Evolutionary conservation across 2,113 vertebrate genomes (phyloP).

Genomic region (Dromiciops gliroides): DNA sequence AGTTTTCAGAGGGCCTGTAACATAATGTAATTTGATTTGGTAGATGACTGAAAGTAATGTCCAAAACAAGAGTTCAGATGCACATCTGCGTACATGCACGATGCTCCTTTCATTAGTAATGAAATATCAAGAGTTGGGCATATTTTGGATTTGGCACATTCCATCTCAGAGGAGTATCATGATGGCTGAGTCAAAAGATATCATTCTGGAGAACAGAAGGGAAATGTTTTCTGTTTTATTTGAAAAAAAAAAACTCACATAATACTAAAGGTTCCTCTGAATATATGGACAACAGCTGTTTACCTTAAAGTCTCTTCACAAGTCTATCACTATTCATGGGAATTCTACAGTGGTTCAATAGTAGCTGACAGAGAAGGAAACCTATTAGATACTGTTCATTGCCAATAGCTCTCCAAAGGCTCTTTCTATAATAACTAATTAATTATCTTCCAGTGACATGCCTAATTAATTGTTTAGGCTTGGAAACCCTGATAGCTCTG

Average conservation of each 20-base stretch:
- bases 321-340: slow-evolving; percentile 19
- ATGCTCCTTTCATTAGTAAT: background rate
- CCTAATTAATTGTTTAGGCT: slow-evolving; percentile 70
- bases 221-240: background rate
- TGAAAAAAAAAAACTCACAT: slow-evolving; percentile 28
- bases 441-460: slow-evolving; percentile 64
- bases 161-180: background rate
- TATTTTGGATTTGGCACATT: background rate
- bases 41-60: background rate
- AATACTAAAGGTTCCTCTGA: background rate
- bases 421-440: slow-evolving; percentile 67
- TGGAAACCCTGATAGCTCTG: slow-evolving; percentile 75
- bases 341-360: slow-evolving; percentile 26
- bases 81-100: background rate
- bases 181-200: slow-evolving; percentile 17
- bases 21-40: background rate
- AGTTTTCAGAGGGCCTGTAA: background rate
- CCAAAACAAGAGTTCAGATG: background rate
- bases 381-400: slow-evolving; percentile 62
- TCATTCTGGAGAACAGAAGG: slow-evolving; percentile 21
- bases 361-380: slow-evolving; percentile 43
- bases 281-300: background rate
- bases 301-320: slow-evolving; percentile 10
- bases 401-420: slow-evolving; percentile 55
- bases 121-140: background rate